These are phyloP conservation scores for Malthinus seriepunctatus DNA, from an alignment of 2,888 invertebrate species.

Conservation along the genomic window DNA sequence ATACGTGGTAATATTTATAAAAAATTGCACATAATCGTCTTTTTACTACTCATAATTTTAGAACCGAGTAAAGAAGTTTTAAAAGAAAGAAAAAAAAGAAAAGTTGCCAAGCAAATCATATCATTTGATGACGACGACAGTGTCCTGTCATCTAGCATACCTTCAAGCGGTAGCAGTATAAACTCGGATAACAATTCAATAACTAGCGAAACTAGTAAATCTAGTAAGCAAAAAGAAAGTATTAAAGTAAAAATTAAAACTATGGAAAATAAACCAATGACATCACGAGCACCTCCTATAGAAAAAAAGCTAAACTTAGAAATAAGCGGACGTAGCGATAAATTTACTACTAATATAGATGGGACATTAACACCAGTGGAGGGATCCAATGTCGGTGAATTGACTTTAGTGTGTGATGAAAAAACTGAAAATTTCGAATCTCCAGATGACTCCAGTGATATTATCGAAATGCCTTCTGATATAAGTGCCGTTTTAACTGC, in stretches of 20 bases:
- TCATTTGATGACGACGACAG: slow-evolving; percentile 68
- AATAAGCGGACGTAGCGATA: slow-evolving; percentile 48
- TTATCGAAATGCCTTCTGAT: slow-evolving; percentile 49
- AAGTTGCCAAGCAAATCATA: slow-evolving; percentile 66
- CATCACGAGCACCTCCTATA: neutral
- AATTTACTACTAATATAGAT: slow-evolving; percentile 39
- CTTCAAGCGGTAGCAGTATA: slow-evolving; percentile 47
- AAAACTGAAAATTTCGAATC: slow-evolving; percentile 42
- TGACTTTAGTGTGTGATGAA: slow-evolving; percentile 55
- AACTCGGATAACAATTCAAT: slow-evolving; percentile 39
- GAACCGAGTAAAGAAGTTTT: slow-evolving; percentile 10
- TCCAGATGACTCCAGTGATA: slow-evolving; percentile 45
- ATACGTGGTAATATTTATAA: slow-evolving; percentile 57
- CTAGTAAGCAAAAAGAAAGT: neutral
- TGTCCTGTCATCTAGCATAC: slow-evolving; percentile 48
- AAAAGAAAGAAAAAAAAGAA: slow-evolving; percentile 58
- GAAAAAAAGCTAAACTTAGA: slow-evolving; percentile 46
- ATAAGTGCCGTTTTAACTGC: slow-evolving; percentile 50
- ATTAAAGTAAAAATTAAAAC: slow-evolving; percentile 17
- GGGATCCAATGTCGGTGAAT: slow-evolving; percentile 54
- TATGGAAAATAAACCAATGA: slow-evolving; percentile 18
- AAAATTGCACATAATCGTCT: neutral
- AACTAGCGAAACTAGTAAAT: slow-evolving; percentile 11
- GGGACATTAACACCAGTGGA: slow-evolving; percentile 56
- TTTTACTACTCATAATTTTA: slow-evolving; percentile 1